Conservation (phyloP, 2,797 vertebrate genomes). For the Hozukius guyotensis region DNA sequence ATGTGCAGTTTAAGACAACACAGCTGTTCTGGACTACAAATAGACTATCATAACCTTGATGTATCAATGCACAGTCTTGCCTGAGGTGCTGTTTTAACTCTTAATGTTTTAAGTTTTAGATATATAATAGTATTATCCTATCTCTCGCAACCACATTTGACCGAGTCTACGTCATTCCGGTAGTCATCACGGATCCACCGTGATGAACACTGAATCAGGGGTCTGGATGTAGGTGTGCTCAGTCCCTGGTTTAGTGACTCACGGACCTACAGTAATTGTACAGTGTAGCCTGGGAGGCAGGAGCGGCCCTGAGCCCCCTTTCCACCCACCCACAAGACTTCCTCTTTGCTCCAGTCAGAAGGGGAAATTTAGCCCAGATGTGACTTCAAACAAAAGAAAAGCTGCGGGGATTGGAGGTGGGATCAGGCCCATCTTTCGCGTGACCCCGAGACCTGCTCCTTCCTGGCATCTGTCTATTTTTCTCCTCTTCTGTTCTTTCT, state of each 20-base stretch:
- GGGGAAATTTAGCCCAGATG: constrained; percentile 83
- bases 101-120: neutral
- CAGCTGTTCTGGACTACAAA: too few relatives aligned
- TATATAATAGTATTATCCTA: too few relatives aligned
- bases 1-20: neutral
- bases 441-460: constrained; percentile 77
- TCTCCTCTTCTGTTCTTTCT: constrained; percentile 52
- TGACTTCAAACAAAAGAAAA: constrained; percentile 82
- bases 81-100: neutral
- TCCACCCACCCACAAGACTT: constrained; percentile 77
- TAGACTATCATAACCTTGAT: neutral
- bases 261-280: constrained; percentile 55
- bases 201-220: constrained; percentile 41
- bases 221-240: constrained; percentile 34
- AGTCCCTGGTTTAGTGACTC: constrained; percentile 49
- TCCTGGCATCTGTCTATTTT: constrained; percentile 75
- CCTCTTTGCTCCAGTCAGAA: constrained; percentile 72
- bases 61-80: neutral
- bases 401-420: constrained; percentile 79
- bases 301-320: constrained; percentile 40
- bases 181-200: constrained; percentile 20
- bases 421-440: constrained; percentile 78
- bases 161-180: neutral
- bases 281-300: constrained; percentile 70
- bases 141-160: neutral